Base-by-base conservation (phyloP, 2,797 vertebrate genomes). In the Catharus ustulatus region DNA sequence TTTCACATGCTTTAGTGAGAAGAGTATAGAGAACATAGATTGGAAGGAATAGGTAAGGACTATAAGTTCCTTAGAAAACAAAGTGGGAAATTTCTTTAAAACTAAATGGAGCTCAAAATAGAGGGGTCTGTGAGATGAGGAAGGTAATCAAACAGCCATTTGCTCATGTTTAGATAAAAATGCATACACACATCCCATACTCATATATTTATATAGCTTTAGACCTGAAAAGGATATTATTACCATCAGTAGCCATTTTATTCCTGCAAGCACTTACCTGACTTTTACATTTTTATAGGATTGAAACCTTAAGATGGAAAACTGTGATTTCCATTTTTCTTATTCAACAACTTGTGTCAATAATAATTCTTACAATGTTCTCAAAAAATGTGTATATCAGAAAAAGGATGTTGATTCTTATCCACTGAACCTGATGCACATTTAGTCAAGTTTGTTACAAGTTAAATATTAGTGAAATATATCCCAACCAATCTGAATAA, bases 381-480 rank as follows among this genome's bases (percentile, higher is more conserved):
- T 86, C 57, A 59, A 40, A 51, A 74, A 83, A 69, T 4, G 7
- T 12, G 3, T 89, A 77, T 78, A 76, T 75, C 34, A 30, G 46
- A 49, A 82, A 86, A 81, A 55, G 22, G 34, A 61, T 36, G 42
- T 9, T 80, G 55, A 93, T 18, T 72, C 13, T 76, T 74, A 74
- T 16, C 40, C 36, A 38, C 21, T 48, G 46, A 42, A 30, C 48
- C 73, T 95, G 72, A 92, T 85, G 49, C 63, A 94, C 72, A 73
- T n/a, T 93, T 61, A 78, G 75, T 83, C 73, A 94, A 80, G 68
- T 92, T 87, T 92, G 38, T 46, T 86, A 94, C 40, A n/a, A 51
- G 43, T 91, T 94, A 96, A 93, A 94, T 91, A 91, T 77, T 80
- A 75, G 61, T 92, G 88, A 89, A 96, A 90, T 48, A 84, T n/a